These are phyloP conservation scores for Stigmatopora nigra DNA, from an alignment of 2,113 vertebrate species.

Conservation along the genomic window DNA sequence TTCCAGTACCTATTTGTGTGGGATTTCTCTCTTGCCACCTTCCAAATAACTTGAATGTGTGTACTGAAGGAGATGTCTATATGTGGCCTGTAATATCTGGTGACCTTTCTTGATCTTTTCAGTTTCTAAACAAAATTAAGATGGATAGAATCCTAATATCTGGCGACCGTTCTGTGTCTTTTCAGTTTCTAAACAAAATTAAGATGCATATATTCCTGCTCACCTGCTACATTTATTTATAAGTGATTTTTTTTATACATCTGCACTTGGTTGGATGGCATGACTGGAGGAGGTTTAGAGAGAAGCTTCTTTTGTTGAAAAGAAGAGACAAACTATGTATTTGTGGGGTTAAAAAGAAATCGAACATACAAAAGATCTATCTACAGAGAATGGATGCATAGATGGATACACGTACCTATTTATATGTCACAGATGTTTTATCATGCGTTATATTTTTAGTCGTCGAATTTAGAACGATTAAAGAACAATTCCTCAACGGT, in stretches of 20 bases:
- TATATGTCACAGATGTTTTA: slow-evolving; percentile 23
- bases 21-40: not conserved
- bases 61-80: not conserved
- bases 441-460: slow-evolving; percentile 33
- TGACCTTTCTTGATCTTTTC: not conserved
- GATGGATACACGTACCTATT: not conserved
- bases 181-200: not conserved
- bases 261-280: no score
- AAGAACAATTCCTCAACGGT: slow-evolving; percentile 45
- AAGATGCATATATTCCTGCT: not conserved
- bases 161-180: not conserved
- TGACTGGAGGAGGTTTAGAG: no score
- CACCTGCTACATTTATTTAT: not conserved
- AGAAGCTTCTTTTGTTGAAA: no score
- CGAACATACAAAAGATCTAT: not conserved
- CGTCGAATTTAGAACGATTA: slow-evolving; percentile 2
- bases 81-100: not conserved
- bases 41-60: not conserved
- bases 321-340: no score
- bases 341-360: no score
- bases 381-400: not conserved
- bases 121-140: not conserved
- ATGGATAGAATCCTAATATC: not conserved
- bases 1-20: not conserved
- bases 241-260: no score